Percentiles rank a stretch among this genome's conserved stretches.
Evolutionary conservation across 2,113 vertebrate genomes (phyloP).

Genomic region (Melanerpes aurifrons): DNA sequence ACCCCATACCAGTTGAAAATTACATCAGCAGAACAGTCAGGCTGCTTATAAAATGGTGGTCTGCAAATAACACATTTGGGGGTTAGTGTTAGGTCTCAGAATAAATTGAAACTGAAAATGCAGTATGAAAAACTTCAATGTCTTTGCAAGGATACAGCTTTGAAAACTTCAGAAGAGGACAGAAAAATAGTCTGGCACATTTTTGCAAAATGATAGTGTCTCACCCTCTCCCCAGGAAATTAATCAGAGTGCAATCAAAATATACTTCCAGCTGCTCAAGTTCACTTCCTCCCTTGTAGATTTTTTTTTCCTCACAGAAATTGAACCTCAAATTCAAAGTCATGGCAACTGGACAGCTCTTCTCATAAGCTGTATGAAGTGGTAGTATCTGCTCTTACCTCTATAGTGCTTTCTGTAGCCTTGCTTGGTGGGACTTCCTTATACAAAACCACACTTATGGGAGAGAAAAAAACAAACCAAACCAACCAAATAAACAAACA

Average conservation of each 20-base stretch:
- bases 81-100: background rate
- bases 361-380: background rate
- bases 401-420: background rate
- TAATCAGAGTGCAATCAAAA: conserved; percentile 64
- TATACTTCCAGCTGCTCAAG: conserved; percentile 42
- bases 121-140: background rate
- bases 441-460: background rate
- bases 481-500: too few species aligned
- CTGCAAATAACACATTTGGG: background rate
- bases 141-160: conserved; percentile 22
- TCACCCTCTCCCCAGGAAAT: conserved; percentile 52
- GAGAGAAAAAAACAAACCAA: background rate
- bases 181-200: background rate
- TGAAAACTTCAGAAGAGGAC: background rate
- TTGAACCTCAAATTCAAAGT: background rate
- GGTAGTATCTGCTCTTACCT: background rate
- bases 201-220: background rate
- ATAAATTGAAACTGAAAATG: background rate
- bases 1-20: background rate
- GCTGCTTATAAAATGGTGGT: background rate
- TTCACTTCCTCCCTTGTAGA: conserved; percentile 38
- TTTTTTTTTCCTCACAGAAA: background rate
- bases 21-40: background rate
- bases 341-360: background rate
- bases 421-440: background rate